phyloP scores from a whole-genome alignment of 2,888 invertebrate genomes.

The Diabrotica balteata region DNA sequence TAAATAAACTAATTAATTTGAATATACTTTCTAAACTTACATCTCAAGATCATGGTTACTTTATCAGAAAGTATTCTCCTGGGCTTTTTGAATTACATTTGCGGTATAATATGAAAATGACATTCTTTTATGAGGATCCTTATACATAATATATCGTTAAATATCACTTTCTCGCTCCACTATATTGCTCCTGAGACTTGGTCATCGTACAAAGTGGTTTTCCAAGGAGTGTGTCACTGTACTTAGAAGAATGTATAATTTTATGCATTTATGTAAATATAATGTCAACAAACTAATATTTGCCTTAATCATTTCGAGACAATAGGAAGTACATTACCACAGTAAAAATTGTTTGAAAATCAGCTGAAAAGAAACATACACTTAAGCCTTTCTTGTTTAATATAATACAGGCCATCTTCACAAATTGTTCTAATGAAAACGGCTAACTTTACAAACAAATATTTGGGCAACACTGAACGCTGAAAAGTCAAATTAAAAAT shows the following conservation, averaged over 20 bases:
- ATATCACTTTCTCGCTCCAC: too few species aligned
- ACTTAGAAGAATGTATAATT: conserved; percentile 16
- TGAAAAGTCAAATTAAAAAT: too few species aligned
- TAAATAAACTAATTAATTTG: too few species aligned
- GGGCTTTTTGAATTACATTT: too few species aligned
- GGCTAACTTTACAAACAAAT: conserved; percentile 18
- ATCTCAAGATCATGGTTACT: too few species aligned
- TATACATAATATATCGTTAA: too few species aligned
- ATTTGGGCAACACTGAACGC: neutral
- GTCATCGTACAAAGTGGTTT: neutral
- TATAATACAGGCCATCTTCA: conserved; percentile 9
- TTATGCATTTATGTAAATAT: conserved; percentile 30
- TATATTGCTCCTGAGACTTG: too few species aligned
- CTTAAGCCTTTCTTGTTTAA: neutral
- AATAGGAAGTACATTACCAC: conserved; percentile 24
- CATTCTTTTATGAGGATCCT: too few species aligned
- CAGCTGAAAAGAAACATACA: conserved; percentile 11
- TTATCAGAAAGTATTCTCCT: too few species aligned
- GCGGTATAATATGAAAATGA: too few species aligned
- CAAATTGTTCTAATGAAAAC: conserved; percentile 21
- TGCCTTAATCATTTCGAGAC: conserved; percentile 28
- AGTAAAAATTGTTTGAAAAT: conserved; percentile 18
- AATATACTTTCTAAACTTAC: too few species aligned
- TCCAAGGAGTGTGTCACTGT: conserved; percentile 9
- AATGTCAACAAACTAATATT: conserved; percentile 24